These are phyloP conservation scores for Varecia variegata DNA, from an alignment of 2,797 vertebrate species.

Conservation along the genomic window DNA sequence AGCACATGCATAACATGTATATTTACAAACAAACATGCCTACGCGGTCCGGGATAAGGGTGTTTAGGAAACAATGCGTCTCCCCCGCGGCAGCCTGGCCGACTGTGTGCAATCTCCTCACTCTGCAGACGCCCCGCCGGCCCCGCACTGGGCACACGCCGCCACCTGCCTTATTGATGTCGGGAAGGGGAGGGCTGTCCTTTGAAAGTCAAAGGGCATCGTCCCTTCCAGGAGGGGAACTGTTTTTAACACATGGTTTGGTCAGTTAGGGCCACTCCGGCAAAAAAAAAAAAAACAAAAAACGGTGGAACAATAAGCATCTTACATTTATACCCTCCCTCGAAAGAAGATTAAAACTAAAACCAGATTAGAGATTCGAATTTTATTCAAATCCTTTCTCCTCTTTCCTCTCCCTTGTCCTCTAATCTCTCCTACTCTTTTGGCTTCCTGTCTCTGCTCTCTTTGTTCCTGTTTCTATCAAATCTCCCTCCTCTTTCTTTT, in stretches of 20 bases:
- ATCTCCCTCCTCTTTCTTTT: neutral
- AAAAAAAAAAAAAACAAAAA: neutral
- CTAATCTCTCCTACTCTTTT: neutral
- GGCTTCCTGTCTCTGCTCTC: neutral
- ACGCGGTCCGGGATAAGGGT: conserved; percentile 32
- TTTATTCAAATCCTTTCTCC: neutral
- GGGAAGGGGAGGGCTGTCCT: neutral
- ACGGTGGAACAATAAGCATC: neutral
- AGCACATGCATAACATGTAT: conserved; percentile 51
- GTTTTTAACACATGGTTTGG: conserved; percentile 58
- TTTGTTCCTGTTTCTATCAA: conserved; percentile 55
- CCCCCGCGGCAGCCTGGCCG: neutral
- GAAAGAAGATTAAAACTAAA: conserved; percentile 64
- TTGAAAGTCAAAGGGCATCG: conserved; percentile 67
- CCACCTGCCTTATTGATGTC: conserved; percentile 7
- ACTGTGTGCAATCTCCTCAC: neutral
- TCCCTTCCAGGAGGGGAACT: conserved; percentile 43
- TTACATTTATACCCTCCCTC: conserved; percentile 3
- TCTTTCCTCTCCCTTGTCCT: neutral
- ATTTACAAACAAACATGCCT: conserved; percentile 65
- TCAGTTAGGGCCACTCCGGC: conserved; percentile 16
- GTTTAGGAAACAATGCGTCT: neutral
- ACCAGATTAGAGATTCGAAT: conserved; percentile 70
- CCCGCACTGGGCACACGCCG: neutral
- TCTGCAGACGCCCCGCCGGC: conserved; percentile 23